phyloP scores from a whole-genome alignment of 2,113 vertebrate genomes.

The Haplotaxodon microlepis region DNA sequence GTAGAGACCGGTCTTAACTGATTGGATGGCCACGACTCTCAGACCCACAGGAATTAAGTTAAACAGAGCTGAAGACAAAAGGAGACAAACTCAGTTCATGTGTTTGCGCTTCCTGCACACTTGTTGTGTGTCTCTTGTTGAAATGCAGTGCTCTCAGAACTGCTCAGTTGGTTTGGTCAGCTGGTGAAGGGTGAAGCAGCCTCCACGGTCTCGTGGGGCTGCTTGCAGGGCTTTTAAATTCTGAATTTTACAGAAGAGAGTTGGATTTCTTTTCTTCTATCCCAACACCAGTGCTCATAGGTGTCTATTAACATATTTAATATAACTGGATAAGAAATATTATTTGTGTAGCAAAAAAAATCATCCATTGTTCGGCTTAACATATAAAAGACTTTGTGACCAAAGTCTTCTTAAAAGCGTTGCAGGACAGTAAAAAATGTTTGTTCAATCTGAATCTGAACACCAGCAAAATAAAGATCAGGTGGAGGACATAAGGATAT shows the following conservation, averaged over 20 bases:
- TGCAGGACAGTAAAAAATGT: background rate
- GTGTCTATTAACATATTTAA: background rate
- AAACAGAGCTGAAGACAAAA: conserved; percentile 82
- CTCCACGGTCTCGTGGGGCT: background rate
- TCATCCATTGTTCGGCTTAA: background rate
- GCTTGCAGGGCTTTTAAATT: background rate
- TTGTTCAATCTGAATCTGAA: background rate
- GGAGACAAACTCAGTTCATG: background rate
- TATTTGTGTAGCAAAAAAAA: background rate
- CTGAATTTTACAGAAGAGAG: background rate
- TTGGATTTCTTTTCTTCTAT: accelerated
- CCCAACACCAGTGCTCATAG: accelerated
- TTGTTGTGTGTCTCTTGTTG: background rate
- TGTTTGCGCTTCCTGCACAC: background rate
- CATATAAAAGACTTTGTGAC: background rate
- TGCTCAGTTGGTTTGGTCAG: background rate
- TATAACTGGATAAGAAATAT: background rate
- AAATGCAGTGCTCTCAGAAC: background rate
- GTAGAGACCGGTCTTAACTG: conserved; percentile 92
- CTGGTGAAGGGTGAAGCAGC: background rate
- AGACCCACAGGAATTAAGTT: conserved; percentile 97
- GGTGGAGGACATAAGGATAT: background rate
- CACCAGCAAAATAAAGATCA: background rate
- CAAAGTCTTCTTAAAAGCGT: background rate
- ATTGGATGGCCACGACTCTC: conserved; percentile 94